Percentiles rank a stretch among this genome's conserved stretches.
Evolutionary conservation across 2,797 vertebrate species (phyloP).

Genomic region (Arvicola amphibius): DNA sequence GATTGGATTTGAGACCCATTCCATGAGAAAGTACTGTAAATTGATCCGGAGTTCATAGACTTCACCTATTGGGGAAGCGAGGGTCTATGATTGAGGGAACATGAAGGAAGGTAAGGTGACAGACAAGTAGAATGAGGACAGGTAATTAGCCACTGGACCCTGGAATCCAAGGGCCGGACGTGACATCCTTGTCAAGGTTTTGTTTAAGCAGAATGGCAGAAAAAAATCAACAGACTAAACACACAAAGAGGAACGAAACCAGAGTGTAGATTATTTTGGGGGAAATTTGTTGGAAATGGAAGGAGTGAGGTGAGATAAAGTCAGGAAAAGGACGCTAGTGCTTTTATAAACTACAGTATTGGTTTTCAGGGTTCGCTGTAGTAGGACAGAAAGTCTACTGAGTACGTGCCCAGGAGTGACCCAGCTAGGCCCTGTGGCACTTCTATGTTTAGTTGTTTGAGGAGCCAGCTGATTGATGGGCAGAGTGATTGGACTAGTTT

Average conservation of each 20-base stretch:
- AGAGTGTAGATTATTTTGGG: neutral
- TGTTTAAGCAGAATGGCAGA: neutral
- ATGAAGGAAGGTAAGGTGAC: neutral
- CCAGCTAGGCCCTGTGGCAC: neutral
- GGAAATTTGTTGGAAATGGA: neutral
- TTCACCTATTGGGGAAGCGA: no score
- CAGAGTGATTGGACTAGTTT: neutral
- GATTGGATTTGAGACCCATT: neutral
- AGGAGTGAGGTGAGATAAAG: neutral
- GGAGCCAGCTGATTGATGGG: neutral
- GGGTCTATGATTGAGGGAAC: neutral
- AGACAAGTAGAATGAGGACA: neutral
- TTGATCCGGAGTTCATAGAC: neutral
- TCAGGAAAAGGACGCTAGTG: neutral
- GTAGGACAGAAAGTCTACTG: neutral
- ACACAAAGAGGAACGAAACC: neutral
- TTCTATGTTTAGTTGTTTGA: neutral
- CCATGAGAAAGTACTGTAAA: no score
- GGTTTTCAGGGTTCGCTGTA: neutral
- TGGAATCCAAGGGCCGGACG: neutral
- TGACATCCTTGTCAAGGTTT: neutral
- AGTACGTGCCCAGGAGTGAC: neutral
- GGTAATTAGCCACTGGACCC: neutral
- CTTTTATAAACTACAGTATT: neutral
- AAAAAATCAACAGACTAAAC: neutral